Base-by-base conservation (phyloP, 1,140 invertebrate genomes). In the Coenobita brevimanus region DNA sequence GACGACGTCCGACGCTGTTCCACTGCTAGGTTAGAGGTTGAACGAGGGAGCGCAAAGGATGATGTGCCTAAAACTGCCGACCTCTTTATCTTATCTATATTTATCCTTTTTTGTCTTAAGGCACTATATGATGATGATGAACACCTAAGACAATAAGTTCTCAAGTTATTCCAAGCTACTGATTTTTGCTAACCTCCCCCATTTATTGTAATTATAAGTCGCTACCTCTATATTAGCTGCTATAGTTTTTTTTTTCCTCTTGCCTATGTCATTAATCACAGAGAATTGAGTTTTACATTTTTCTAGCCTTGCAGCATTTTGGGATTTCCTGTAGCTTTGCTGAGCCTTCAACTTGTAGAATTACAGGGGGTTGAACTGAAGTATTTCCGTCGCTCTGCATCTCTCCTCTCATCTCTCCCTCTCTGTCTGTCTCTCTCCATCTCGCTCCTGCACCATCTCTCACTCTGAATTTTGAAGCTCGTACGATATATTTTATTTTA, bases 1-100 rank as follows among this genome's bases (percentile, higher is more conserved):
- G n/a, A 80, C 67, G 76, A 83, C 81, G 1, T 83, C 81, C 43
- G 81, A 87, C 24, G 84, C 76, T 57, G 85, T 81, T 41, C 73
- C 85, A 21, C 85, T 87, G 76, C 85, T 87, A 79, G 85, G 76
- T 87, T 87, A 71, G 85, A 43, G 21, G 15, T 27, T 13, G 36
- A 38, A 33, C 10, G 43, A 79, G 54, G 30, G 21, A 38, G 36
- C 54, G 15, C 6, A 50, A 50, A 50, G 46, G 46, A 50, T 50
- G 46, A 50, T 50, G 17, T 50, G 17, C 17, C 6, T 50, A 17
- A 50, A 71, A 27, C 38, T 33, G 15, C n/a, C 17, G 33, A 17
- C 24, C 0, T 71, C 33, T 71, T 3, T 17, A 27, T 71, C n/a
- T 46, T 54, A 27, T 54, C 41, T 50, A 24, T 54, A 43, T 50